Base-by-base conservation (phyloP, 2,113 vertebrate species). In the Salvator merianae region DNA sequence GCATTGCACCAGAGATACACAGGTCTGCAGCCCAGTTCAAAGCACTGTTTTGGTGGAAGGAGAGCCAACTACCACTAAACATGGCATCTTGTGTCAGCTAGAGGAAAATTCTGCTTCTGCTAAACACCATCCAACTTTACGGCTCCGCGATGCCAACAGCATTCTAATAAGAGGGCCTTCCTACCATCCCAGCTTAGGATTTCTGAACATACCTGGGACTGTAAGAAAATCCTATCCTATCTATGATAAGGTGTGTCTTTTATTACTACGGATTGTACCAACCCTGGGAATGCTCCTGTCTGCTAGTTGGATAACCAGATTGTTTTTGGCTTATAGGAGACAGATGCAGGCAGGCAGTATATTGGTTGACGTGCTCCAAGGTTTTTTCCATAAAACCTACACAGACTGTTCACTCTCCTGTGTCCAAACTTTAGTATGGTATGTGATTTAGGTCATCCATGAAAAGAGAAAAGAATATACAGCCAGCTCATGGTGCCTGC, bases 1-100 rank as follows among this genome's bases (percentile, higher is more conserved):
- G 43, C 75, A 0, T 59, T 0, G 30, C 9, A 16, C 68, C 0
- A 0, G 6, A 82, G 43, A 53, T 0, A 12, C 73, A 47, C 55
- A 6, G 74, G 55, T 74, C 76, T 66, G 62, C 30, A 43, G 28
- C 62, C 62, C 18, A 13, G 38, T 10, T n/a, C 2, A 43, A 40
- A 40, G 28, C 47, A 50, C 32, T 5, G 0, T 43, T 65, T 24
- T 24, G 59, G 30, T 10, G 5, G 0, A 20, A 24, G 30, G 47
- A 47, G 28, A 9, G 1, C 28, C 7, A 30, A 32, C 26, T 3
- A 32, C 20, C 18, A 26, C 55, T 7, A 7, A 18, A 32, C 4
- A 0, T 7, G 40, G 28, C 55, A 30, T 9, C 24, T 36, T 24
- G 24, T 28, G 7, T 9, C 6, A 55, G n/a, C 28, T 34, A 53